Conservation (phyloP, 2,797 vertebrate species). For the Myotis daubentonii region DNA sequence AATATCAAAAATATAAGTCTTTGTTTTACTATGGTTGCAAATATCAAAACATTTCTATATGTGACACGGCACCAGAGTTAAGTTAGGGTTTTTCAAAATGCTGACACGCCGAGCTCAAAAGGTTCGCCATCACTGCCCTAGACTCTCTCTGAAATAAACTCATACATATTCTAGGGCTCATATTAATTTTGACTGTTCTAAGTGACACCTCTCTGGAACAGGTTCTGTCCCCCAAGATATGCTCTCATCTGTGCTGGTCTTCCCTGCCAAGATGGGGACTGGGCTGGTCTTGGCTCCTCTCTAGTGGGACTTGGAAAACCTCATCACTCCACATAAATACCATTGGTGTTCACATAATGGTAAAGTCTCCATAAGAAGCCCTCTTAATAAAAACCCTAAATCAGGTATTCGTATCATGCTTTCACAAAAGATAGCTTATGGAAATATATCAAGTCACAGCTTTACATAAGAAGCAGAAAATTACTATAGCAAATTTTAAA, state of each 20-base stretch:
- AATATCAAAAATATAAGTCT: too few relatives aligned
- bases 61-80: too few relatives aligned
- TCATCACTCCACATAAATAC: not conserved
- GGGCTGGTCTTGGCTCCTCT: not conserved
- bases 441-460: not conserved
- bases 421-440: not conserved
- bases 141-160: not conserved
- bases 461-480: constrained; percentile 32
- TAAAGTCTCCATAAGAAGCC: not conserved
- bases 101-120: too few relatives aligned
- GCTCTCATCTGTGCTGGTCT: not conserved
- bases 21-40: too few relatives aligned
- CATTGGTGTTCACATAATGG: not conserved
- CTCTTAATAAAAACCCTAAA: constrained; percentile 9
- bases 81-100: too few relatives aligned
- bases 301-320: not conserved
- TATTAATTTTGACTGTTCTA: constrained; percentile 22
- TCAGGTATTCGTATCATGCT: not conserved
- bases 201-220: not conserved
- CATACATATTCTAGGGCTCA: not conserved
- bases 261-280: not conserved
- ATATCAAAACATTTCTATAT: too few relatives aligned
- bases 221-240: not conserved
- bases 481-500: not conserved
- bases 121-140: not conserved